Evolutionary conservation across 2,888 invertebrate genomes (phyloP).

Genomic region (Dryococelus australis): DNA sequence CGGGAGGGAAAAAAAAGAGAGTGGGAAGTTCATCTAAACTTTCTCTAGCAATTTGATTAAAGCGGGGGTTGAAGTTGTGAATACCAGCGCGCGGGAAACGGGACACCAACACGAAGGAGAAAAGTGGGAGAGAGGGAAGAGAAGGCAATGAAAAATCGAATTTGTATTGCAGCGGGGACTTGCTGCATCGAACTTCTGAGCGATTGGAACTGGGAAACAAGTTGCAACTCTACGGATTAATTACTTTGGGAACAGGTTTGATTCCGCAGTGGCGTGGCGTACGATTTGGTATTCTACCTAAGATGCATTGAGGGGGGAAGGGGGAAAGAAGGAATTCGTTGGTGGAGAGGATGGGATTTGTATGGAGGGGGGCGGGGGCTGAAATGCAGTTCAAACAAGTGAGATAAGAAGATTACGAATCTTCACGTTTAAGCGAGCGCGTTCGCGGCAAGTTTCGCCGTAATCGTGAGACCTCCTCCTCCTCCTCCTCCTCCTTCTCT

Average conservation of each 20-base stretch:
- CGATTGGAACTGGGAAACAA: background rate
- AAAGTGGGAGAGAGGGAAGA: background rate
- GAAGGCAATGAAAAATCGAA: background rate
- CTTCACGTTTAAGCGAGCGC: no score
- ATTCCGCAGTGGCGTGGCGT: background rate
- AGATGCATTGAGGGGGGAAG: background rate
- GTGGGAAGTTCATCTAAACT: background rate
- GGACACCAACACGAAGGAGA: background rate
- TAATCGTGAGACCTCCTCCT: no score
- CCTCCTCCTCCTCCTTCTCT: no score
- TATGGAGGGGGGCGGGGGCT: no score
- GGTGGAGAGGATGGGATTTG: background rate
- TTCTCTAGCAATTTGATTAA: background rate
- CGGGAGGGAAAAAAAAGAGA: no score
- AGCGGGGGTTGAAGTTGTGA: background rate
- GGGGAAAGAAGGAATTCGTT: background rate
- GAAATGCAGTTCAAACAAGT: no score
- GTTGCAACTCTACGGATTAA: background rate
- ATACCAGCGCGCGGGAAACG: no score
- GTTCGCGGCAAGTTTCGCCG: no score
- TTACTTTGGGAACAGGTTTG: background rate
- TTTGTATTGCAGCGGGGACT: constrained; percentile 3
- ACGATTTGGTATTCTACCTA: background rate
- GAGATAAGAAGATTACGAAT: no score
- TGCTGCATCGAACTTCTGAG: background rate